These are phyloP conservation scores for Tholera decimalis DNA, from an alignment of 2,888 invertebrate species.

Conservation along the genomic window DNA sequence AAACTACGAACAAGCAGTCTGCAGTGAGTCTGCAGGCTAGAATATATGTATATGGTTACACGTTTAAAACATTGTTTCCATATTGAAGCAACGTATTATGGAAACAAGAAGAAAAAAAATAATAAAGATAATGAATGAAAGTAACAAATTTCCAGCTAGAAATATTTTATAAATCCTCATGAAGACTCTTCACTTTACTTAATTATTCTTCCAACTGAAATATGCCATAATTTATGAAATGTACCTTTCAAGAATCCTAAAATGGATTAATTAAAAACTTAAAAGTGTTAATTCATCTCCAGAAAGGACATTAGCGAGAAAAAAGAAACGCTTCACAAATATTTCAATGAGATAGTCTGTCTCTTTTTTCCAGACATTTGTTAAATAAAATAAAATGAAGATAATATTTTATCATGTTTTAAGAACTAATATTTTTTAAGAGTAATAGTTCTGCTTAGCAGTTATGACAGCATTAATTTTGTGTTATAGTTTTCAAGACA, in stretches of 20 bases:
- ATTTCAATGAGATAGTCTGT: conserved; percentile 64
- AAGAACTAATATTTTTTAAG: conserved; percentile 30
- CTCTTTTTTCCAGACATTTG: conserved; percentile 53
- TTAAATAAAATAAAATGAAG: conserved; percentile 41
- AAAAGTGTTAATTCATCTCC: conserved; percentile 52
- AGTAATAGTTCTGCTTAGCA: conserved; percentile 36
- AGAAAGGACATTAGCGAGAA: conserved; percentile 47
- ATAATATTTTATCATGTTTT: conserved; percentile 51
- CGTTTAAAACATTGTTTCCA: not conserved
- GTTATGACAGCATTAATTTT: conserved; percentile 33
- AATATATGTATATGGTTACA: not conserved
- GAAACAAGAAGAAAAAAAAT: not conserved
- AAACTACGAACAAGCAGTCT: not conserved
- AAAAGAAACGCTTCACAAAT: conserved; percentile 67
- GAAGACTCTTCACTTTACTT: conserved; percentile 3
- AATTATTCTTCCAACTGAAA: conserved; percentile 12
- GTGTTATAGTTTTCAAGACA: conserved; percentile 7
- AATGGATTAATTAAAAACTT: conserved; percentile 53
- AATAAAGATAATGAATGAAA: not conserved
- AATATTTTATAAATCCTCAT: conserved; percentile 4
- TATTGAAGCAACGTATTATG: not conserved
- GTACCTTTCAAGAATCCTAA: conserved; percentile 23
- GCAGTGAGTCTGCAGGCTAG: not conserved
- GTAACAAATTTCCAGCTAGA: not conserved
- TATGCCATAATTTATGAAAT: conserved; percentile 31